Base-by-base conservation (phyloP, 2,113 vertebrate genomes). In the Hippocampus guttulatus region DNA sequence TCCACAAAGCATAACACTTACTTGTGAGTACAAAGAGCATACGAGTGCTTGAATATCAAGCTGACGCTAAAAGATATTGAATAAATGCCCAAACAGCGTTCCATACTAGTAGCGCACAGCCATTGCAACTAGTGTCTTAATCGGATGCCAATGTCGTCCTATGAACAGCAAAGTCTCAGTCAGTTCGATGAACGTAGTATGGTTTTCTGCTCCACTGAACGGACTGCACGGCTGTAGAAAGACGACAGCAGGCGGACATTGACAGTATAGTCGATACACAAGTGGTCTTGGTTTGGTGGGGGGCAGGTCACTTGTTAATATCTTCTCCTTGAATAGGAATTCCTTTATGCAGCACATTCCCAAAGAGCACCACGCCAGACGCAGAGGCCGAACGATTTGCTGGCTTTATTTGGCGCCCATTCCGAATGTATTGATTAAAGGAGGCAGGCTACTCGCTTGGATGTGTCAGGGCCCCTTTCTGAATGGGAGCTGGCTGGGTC, bases 351-450 rank as follows among this genome's bases (percentile, higher is more conserved):
- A 70, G 71, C 76, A 38, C 68, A 75, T 70, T 78, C 57, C 75
- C 63, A 25, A n/a, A 74, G 68, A 78, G 71, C 69, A 41, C 79
- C 41, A 14, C 57, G 63, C 64, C 67, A 70, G 70, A 76, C 38
- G 66, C 52, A 73, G 74, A 57, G 74, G 71, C 76, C 71, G 75
- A 77, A 83, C 81, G 76, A 85, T 85, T 79, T 73, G 64, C 14
- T 27, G 69, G 67, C 63, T 73, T 78, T 86, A 69, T 85, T 90
- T 77, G 77, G 72, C 75, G 74, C 81, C 75, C 66, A 74, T 76
- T 78, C 77, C 75, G 69, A 76, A 81, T 75, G 41, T 84, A 91
- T 90, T 79, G 90, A 90, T 84, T 68, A 57, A 49, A 74, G 71
- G 78, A 87, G 81, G 82, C 81, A 73, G 73, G 78, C 70, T 65